phyloP scores from a whole-genome alignment of 2,797 vertebrate species.

The Acanthurus tractus region DNA sequence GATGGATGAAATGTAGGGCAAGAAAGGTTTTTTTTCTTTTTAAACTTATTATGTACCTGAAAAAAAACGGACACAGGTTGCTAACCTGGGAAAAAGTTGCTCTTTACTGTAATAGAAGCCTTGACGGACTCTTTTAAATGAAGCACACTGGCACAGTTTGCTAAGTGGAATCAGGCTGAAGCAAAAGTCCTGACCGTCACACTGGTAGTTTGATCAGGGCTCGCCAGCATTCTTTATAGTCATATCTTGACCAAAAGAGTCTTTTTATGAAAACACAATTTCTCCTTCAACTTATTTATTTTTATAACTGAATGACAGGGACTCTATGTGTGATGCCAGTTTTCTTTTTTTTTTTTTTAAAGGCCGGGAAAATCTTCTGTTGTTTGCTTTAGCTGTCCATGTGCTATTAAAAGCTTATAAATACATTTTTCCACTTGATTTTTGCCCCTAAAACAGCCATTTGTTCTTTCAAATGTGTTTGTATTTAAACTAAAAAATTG shows the following conservation, averaged over 20 bases:
- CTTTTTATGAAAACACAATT: constrained; percentile 42
- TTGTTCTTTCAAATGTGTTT: constrained; percentile 8
- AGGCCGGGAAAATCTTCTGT: constrained; percentile 5
- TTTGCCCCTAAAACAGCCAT: neutral
- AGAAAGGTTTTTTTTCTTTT: neutral
- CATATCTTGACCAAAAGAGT: constrained; percentile 9
- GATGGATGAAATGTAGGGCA: neutral
- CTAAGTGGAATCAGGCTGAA: no score
- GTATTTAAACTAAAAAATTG: constrained; percentile 45
- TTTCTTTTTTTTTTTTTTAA: constrained; percentile 26
- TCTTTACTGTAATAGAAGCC: constrained; percentile 15
- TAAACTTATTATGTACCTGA: neutral
- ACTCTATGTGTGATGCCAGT: constrained; percentile 15
- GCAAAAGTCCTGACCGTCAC: constrained; percentile 8
- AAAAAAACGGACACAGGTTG: constrained; percentile 6
- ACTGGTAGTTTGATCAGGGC: constrained; percentile 15
- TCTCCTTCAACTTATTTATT: constrained; percentile 67
- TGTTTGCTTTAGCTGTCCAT: constrained; percentile 9
- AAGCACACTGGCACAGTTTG: no score
- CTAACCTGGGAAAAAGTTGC: neutral
- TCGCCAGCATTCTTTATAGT: constrained; percentile 17
- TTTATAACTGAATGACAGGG: constrained; percentile 57
- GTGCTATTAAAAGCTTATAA: neutral
- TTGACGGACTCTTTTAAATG: no score
- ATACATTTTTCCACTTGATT: constrained; percentile 3